Conservation (phyloP, 1,140 invertebrate genomes). For the Hormaphis cornu region DNA sequence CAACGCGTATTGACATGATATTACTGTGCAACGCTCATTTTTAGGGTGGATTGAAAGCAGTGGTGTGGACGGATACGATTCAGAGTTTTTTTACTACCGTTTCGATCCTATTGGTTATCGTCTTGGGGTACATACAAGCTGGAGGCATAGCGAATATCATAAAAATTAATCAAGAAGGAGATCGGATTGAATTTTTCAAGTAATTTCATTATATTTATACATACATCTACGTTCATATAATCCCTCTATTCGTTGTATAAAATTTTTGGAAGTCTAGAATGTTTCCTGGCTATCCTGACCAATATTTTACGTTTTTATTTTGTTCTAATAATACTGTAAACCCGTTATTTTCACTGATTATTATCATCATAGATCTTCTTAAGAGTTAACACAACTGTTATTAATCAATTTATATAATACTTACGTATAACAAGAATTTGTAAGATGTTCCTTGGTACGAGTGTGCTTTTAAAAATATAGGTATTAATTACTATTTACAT, state of each 20-base stretch:
- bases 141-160: slow-evolving; percentile 59
- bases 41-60: slow-evolving; percentile 76
- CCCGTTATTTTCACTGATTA: too few species aligned
- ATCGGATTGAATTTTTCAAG: slow-evolving; percentile 54
- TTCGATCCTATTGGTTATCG: slow-evolving; percentile 56
- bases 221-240: background rate
- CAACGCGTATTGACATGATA: background rate
- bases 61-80: slow-evolving; percentile 78
- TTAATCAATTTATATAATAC: too few species aligned
- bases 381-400: too few species aligned
- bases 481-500: too few species aligned
- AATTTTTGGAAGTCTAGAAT: background rate
- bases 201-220: slow-evolving; percentile 39
- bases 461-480: too few species aligned
- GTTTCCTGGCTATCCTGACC: background rate
- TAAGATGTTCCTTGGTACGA: too few species aligned
- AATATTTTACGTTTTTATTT: background rate
- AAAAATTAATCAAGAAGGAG: slow-evolving; percentile 46
- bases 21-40: slow-evolving; percentile 32
- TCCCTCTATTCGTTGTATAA: background rate
- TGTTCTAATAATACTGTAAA: too few species aligned
- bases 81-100: slow-evolving; percentile 68
- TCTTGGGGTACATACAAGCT: slow-evolving; percentile 55
- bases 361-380: too few species aligned
- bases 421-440: too few species aligned